These are phyloP conservation scores for Apolygus lucorum DNA, from an alignment of 1,140 invertebrate species.

Conservation along the genomic window DNA sequence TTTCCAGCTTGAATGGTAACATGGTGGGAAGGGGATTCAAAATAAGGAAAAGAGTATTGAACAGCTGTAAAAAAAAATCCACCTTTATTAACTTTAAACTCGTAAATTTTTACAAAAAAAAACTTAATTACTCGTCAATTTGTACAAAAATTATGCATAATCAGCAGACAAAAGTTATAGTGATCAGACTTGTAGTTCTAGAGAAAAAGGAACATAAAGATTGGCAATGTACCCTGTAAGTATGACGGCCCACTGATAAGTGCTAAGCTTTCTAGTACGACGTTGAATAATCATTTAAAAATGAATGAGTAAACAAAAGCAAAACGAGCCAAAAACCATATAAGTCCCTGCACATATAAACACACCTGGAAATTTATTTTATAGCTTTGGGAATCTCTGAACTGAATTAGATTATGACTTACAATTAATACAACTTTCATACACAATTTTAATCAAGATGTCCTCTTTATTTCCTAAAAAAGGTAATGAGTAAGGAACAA, in stretches of 20 bases:
- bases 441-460: too few relatives aligned
- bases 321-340: not conserved
- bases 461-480: too few relatives aligned
- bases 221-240: slow-evolving; percentile 8
- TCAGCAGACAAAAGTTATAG: not conserved
- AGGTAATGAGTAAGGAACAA: too few relatives aligned
- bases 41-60: too few relatives aligned
- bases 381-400: not conserved
- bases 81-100: too few relatives aligned
- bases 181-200: slow-evolving; percentile 8
- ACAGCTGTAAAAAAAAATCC: too few relatives aligned
- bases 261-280: not conserved
- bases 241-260: not conserved
- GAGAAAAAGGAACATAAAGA: not conserved
- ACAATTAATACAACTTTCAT: not conserved
- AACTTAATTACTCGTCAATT: too few relatives aligned
- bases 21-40: too few relatives aligned
- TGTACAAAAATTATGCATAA: not conserved
- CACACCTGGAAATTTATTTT: not conserved
- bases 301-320: not conserved
- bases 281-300: not conserved
- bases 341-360: not conserved
- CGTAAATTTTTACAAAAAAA: too few relatives aligned
- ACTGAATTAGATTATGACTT: not conserved
- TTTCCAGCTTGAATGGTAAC: too few relatives aligned